Base-by-base conservation (phyloP, 2,888 invertebrate genomes). In the Macropis europaea region DNA sequence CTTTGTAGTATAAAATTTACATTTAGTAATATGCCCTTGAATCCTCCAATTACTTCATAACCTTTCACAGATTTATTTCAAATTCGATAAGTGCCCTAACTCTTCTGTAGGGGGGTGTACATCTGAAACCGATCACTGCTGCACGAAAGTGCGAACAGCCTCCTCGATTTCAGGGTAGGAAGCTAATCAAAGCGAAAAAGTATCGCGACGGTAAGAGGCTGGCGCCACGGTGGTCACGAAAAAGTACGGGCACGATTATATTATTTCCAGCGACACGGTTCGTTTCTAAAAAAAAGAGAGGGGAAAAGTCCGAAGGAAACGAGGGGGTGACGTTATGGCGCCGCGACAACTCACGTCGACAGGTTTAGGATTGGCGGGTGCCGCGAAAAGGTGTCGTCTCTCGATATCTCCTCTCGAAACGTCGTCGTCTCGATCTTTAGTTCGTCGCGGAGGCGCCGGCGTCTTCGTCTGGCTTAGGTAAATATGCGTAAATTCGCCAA, bases 401-500 rank as follows among this genome's bases (percentile, higher is more conserved):
- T 66, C 48, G 61, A 68, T 72, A 61, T 63, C 52, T 57, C 26
- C 67, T 43, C 32, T 13, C 5, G 34, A 17, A 34, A 45, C 64
- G 48, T 50, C 40, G 56, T 36, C 67, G 60, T 24, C 52, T 43
- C 61, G 57, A 50, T 68, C 71, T 71, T 56, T 63, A 56, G 13
- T 62, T 50, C 48, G 60, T 78, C 62, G 50, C 43, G 34, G 57
- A 75, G 82, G 79, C 81, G 82, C 79, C 82, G 77, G 77, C 80
- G 77, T 82, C 77, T 73, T 64, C 71, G 70, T 53, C 75, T 54
- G 70, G 48, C 73, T n/a, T 76, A 74, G 54, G 60, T 83, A 84
- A 84, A 84, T 85, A 85, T 63, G 70, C 79, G 80, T 84, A 84
- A 84, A 84, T 83, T 74, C 61, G 17, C 28, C 50, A 36, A 47